These are phyloP conservation scores for Montipora capricornis DNA, from an alignment of 64 coral and sea anemone genomes.

Conservation along the genomic window DNA sequence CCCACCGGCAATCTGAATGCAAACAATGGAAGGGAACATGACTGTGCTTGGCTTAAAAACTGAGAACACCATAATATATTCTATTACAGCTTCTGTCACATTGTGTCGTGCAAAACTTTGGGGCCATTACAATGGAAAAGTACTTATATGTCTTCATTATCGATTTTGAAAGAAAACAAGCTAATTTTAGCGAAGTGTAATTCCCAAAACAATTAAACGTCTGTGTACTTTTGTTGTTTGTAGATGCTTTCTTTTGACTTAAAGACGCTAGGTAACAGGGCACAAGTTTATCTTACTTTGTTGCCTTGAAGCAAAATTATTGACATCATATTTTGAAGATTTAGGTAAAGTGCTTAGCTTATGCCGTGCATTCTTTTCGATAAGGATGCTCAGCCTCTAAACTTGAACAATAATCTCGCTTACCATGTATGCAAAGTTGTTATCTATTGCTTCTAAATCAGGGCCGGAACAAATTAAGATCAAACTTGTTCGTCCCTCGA, in stretches of 20 bases:
- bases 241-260: background rate
- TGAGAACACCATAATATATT: too few species aligned
- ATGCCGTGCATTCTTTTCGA: background rate
- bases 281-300: background rate
- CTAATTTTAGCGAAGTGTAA: background rate
- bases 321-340: background rate
- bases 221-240: slow-evolving; percentile 44
- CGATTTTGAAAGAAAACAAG: background rate
- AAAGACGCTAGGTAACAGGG: background rate
- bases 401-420: background rate
- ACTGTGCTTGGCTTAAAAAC: background rate
- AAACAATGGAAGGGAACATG: background rate
- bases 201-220: slow-evolving; percentile 22
- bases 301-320: background rate
- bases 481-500: background rate
- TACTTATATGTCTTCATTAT: background rate
- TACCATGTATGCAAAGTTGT: background rate
- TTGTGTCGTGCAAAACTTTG: too few species aligned
- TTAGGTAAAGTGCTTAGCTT: background rate
- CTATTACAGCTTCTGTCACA: too few species aligned
- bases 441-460: background rate
- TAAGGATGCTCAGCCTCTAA: too few species aligned
- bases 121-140: background rate
- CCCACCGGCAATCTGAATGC: background rate
- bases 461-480: background rate